Evolutionary conservation across 2,113 vertebrate species (phyloP), one percentile per base, ranked within the genome.

Genomic region (Podilymbus podiceps): DNA sequence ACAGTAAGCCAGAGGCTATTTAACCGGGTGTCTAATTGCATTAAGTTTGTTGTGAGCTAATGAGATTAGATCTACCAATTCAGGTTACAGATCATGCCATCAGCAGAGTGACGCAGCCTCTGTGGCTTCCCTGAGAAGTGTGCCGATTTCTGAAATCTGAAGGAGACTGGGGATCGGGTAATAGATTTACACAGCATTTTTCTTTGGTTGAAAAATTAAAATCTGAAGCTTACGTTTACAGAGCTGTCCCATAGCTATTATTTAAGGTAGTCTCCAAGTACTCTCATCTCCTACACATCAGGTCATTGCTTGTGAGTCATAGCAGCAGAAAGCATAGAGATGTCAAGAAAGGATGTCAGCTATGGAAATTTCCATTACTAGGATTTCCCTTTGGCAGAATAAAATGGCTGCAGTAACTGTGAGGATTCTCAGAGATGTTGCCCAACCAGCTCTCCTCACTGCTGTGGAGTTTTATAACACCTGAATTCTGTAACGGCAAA

Each of bases 341-440:
- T 53, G 28, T 95, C 71, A 94, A 89, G 74, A 86, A 94, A 89
- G 66, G 74, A 96, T 50, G 69, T 95, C 87, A 91, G 60, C 35
- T 91, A 78, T n/a, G 89, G 87, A 97, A 95, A 97, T 93, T 96
- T 97, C 93, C 93, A 95, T 95, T 81, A 78, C 49, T 71, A 94
- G 33, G 40, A n/a, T 82, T 95, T 94, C 94, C 69, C 46, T 89
- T 77, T 82, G 76, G 84, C 66, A 85, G 30, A 87, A 78, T 16
- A 87, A 76, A 89, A 87, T 68, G 69, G 33, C 50, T 95, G 44
- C 84, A 89, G 44, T 93, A 91, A 60, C 35, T 56, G 15, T 55
- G 58, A 88, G 21, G 33, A 66, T 94, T 87, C 73, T 89, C 66
- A 74, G 76, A 84, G 73, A 79, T 93, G 50, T 68, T 92, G 56